Percentiles rank a stretch among this genome's conserved stretches.
phyloP scores from a whole-genome alignment of 2,888 invertebrate genomes.

The Drosophila percnosoma region DNA sequence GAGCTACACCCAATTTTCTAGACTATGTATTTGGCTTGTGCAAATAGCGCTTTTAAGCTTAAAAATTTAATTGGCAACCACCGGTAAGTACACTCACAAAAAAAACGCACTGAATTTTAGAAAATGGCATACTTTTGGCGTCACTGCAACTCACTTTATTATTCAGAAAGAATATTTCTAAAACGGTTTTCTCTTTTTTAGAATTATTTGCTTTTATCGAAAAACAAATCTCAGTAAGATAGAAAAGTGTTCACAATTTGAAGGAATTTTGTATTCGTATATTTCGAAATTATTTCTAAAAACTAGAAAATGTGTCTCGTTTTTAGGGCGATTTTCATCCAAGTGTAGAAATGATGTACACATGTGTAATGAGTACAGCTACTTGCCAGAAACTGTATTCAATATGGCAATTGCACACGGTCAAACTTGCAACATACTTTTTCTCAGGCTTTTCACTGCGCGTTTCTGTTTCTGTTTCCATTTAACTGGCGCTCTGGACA shows the following conservation, averaged over 20 bases:
- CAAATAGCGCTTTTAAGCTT: constrained; percentile 4
- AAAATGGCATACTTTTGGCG: too few species aligned
- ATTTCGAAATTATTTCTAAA: background rate
- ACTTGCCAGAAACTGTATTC: constrained; percentile 13
- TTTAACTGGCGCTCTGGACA: constrained; percentile 27
- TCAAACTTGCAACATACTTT: constrained; percentile 26
- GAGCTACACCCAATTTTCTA: background rate
- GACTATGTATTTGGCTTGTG: background rate
- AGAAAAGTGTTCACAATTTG: background rate
- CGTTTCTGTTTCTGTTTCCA: constrained; percentile 5
- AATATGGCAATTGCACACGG: constrained; percentile 30
- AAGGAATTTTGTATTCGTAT: background rate
- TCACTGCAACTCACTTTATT: too few species aligned
- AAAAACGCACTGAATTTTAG: background rate
- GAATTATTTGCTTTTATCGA: background rate
- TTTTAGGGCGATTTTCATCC: background rate
- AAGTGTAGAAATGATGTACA: background rate
- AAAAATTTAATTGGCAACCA: constrained; percentile 6
- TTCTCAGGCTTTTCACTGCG: constrained; percentile 44
- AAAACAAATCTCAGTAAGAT: background rate
- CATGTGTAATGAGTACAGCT: constrained; percentile 11
- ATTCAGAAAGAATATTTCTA: background rate
- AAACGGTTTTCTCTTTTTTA: background rate
- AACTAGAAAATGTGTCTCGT: background rate
- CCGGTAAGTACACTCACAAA: too few species aligned